Base-by-base conservation (phyloP, 2,113 vertebrate genomes). In the Periophthalmodon schlosseri region DNA sequence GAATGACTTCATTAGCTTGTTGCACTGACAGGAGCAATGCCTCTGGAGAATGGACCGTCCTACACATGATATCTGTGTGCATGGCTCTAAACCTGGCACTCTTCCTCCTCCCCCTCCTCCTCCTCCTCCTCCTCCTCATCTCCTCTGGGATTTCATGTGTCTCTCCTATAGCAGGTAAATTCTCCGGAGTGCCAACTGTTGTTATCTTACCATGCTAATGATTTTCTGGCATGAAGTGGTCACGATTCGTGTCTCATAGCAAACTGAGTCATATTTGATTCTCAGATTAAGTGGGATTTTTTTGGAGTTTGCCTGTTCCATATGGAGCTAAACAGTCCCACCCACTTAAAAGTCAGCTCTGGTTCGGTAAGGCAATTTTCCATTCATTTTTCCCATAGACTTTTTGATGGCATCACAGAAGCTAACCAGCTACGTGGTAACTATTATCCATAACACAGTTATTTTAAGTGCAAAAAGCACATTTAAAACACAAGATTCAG, bases 121-220 rank as follows among this genome's bases (percentile, higher is more conserved):
- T 3, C 33, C 12, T 36, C 16, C 16, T 65, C 3, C 63, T 11
- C 18, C 34, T 39, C 14, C 63, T 65, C 18, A n/a, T 8, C 9
- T 65, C 63, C 63, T 39, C 0, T 8, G 63, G 16, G 63, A 44
- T 39, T 65, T 39, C 18, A 39, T 20, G 34, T 44, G 33, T 65
- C 63, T 39, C 15, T 1, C 14, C 9, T n/a, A 3, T 16, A 65
- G 34, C 34, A 39, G 34, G 33, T n/a, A 16, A 36, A 39, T 36
- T 18, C 61, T 36, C 63, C 4, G 9, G 18, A 44, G 9, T 4
- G 33, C 34, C 10, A 65, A 13, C 63, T n/a, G 34, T 65, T 65
- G 61, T 76, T 82, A 78, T 78, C 69, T 81, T 44, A 11, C 15
- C 23, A 39, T 65, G 63, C 63, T 39, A 33, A 58, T 56, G 20